A percentile compares a stretch with the other conserved stretches of the same genome.
Evolutionary conservation across 2,797 vertebrate species (phyloP).

Genomic region (Odontamblyopus lacepedii): DNA sequence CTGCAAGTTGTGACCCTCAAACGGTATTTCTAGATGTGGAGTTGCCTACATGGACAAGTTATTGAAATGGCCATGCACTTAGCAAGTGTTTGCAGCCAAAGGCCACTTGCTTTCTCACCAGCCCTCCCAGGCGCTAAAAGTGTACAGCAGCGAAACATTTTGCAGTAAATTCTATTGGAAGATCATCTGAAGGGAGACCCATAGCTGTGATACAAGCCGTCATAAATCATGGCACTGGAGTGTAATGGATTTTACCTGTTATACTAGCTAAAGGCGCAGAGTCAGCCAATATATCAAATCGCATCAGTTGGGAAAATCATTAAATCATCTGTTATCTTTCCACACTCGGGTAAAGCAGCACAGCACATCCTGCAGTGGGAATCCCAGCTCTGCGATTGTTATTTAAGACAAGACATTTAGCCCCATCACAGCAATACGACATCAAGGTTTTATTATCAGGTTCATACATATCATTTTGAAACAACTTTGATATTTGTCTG

Average conservation of each 20-base stretch:
- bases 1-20: constrained; percentile 22
- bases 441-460: neutral
- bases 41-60: constrained; percentile 28
- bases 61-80: constrained; percentile 37
- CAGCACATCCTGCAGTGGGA: constrained; percentile 31
- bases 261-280: constrained; percentile 69
- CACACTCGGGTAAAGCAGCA: constrained; percentile 42
- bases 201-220: constrained; percentile 54
- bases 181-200: constrained; percentile 60
- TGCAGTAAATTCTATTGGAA: constrained; percentile 48
- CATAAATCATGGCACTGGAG: constrained; percentile 70
- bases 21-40: constrained; percentile 27
- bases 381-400: constrained; percentile 47
- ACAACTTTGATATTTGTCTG: constrained; percentile 1
- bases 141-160: constrained; percentile 48
- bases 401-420: constrained; percentile 43
- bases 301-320: constrained; percentile 72
- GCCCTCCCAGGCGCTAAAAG: constrained; percentile 40
- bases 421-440: constrained; percentile 18
- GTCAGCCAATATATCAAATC: constrained; percentile 73
- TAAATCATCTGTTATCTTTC: constrained; percentile 68
- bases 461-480: constrained; percentile 7
- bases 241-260: constrained; percentile 73
- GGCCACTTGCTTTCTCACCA: constrained; percentile 53
- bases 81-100: constrained; percentile 51